A percentile compares a stretch with the other conserved stretches of the same genome.
Conservation (phyloP, 2,113 vertebrate genomes). For the Oxyura jamaicensis region DNA sequence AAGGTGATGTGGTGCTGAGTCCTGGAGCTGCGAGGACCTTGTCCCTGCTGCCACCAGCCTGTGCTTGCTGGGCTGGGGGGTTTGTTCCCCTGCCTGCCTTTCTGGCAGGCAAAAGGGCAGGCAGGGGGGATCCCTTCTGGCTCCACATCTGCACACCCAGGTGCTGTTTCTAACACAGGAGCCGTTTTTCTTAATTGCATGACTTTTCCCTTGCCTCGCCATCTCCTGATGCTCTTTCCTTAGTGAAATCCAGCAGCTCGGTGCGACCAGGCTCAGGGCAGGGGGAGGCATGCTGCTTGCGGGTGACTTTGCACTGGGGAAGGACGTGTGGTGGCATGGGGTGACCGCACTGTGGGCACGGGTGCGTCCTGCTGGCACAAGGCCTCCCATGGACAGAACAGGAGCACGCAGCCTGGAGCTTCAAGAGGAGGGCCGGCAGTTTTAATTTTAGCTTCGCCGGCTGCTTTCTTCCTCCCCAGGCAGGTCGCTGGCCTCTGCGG, state of each 20-base stretch:
- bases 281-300: background rate
- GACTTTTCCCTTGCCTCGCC: background rate
- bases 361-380: accelerated
- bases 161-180: background rate
- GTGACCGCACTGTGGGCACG: background rate
- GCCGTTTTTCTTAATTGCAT: background rate
- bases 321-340: too few species aligned
- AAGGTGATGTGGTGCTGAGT: background rate
- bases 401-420: background rate
- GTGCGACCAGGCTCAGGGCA: background rate
- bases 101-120: background rate
- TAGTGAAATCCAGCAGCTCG: background rate
- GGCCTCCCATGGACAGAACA: background rate
- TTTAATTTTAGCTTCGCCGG: background rate
- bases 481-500: accelerated
- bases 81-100: background rate
- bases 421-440: background rate
- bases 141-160: accelerated
- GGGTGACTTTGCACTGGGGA: too few species aligned
- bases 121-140: background rate
- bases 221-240: background rate
- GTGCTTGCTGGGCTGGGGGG: background rate
- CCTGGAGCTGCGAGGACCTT: background rate
- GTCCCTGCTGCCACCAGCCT: background rate
- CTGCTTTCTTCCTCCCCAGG: background rate